These are phyloP conservation scores for Protobothrops mucrosquamatus DNA, from an alignment of 2,113 vertebrate genomes.

Conservation along the genomic window DNA sequence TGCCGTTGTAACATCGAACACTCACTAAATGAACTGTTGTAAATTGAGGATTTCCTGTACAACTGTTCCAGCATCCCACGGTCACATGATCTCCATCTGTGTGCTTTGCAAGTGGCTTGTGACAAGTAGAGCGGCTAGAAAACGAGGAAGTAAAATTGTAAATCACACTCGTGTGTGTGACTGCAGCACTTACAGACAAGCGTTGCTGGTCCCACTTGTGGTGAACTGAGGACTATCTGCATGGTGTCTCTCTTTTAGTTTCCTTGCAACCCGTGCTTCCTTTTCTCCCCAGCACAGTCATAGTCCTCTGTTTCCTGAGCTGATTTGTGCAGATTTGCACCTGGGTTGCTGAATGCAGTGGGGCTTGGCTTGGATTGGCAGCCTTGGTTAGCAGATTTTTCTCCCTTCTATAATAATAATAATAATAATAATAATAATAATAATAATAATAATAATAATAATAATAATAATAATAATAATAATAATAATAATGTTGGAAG, in stretches of 20 bases:
- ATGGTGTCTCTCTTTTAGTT: neutral
- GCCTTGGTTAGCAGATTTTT: neutral
- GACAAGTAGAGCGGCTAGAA: no score
- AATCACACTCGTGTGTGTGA: neutral
- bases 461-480: no score
- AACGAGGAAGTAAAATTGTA: neutral
- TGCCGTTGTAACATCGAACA: no score
- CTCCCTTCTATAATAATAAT: no score
- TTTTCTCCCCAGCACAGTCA: neutral
- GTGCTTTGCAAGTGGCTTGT: neutral
- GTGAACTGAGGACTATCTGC: neutral
- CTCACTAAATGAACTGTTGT: no score
- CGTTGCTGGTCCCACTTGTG: neutral
- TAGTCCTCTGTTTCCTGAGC: neutral
- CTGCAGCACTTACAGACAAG: neutral
- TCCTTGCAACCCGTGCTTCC: neutral
- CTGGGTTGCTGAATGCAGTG: neutral
- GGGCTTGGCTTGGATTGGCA: neutral
- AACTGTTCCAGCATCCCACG: neutral
- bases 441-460: no score
- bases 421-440: no score
- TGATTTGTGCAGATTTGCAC: neutral
- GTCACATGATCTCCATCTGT: neutral
- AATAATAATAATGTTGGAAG: no score
- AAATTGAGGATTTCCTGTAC: no score